These are phyloP conservation scores for Diplodus sargus DNA, from an alignment of 2,797 vertebrate genomes.

Conservation along the genomic window DNA sequence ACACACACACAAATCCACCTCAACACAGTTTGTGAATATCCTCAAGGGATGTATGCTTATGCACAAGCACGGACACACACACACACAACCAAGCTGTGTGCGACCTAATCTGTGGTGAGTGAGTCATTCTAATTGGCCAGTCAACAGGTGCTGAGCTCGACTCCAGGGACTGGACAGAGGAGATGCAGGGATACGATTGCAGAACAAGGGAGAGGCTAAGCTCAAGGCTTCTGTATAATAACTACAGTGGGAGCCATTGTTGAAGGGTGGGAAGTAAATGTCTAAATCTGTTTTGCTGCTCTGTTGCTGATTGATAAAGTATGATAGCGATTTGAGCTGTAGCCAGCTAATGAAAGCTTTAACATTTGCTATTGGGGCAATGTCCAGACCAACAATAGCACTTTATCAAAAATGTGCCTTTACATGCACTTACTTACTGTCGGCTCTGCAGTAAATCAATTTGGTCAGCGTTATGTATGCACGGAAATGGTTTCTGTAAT, in stretches of 20 bases:
- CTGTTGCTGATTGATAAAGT: slow-evolving; percentile 19
- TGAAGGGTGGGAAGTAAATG: slow-evolving; percentile 47
- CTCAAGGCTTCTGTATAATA: slow-evolving; percentile 73
- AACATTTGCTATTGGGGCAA: not conserved
- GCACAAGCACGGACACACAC: slow-evolving; percentile 31
- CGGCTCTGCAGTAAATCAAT: not conserved
- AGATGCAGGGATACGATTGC: slow-evolving; percentile 59
- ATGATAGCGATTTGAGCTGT: not conserved
- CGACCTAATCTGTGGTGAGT: slow-evolving; percentile 74
- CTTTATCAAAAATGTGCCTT: not conserved
- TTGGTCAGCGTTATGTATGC: not conserved
- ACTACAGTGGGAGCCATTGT: slow-evolving; percentile 66
- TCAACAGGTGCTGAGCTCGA: slow-evolving; percentile 79
- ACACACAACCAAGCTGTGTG: slow-evolving; percentile 45
- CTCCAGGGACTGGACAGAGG: slow-evolving; percentile 50
- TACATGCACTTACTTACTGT: not conserved
- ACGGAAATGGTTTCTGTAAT: not conserved
- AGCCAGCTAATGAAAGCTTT: not conserved
- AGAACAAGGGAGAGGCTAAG: slow-evolving; percentile 65
- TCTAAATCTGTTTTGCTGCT: slow-evolving; percentile 28
- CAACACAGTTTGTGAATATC: slow-evolving; percentile 57
- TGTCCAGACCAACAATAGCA: not conserved
- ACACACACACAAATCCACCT: slow-evolving; percentile 48
- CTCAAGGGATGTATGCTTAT: slow-evolving; percentile 54
- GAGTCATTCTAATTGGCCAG: slow-evolving; percentile 80